phyloP scores from a whole-genome alignment of 2,888 invertebrate species.

The Spodoptera exigua region DNA sequence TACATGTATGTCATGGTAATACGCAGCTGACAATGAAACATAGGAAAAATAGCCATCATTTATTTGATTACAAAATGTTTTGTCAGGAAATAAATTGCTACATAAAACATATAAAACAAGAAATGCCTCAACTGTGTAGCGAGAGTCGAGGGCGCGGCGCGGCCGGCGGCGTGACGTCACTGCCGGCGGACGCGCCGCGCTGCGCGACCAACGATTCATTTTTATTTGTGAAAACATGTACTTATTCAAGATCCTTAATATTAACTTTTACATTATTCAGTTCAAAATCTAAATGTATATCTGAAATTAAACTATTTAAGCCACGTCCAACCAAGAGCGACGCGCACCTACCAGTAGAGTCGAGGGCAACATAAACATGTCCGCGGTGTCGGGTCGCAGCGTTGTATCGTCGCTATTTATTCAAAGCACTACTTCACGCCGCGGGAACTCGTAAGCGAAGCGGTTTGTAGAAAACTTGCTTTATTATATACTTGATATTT shows the following conservation, averaged over 20 bases:
- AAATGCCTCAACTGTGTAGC: conserved; percentile 77
- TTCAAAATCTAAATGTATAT: conserved; percentile 67
- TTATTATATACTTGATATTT: conserved; percentile 60
- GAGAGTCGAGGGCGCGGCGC: conserved; percentile 36
- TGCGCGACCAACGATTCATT: conserved; percentile 53
- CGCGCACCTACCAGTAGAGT: conserved; percentile 46
- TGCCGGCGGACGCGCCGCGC: conserved; percentile 6
- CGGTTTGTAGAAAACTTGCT: conserved; percentile 69
- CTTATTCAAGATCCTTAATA: conserved; percentile 67
- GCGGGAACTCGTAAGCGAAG: conserved; percentile 65
- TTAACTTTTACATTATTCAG: conserved; percentile 70
- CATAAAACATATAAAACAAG: conserved; percentile 85
- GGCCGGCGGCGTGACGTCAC: conserved; percentile 17
- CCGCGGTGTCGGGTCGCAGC: conserved; percentile 20
- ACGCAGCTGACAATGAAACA: conserved; percentile 59
- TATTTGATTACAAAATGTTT: conserved; percentile 87
- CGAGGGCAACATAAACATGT: conserved; percentile 46
- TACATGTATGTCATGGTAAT: conserved; percentile 7
- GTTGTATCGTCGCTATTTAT: conserved; percentile 8
- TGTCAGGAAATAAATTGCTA: conserved; percentile 86
- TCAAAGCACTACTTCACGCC: conserved; percentile 28
- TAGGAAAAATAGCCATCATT: conserved; percentile 83
- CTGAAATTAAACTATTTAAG: conserved; percentile 65
- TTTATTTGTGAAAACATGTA: conserved; percentile 66
- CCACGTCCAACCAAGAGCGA: conserved; percentile 61